Conservation (phyloP, 2,797 vertebrate species). For the Eulemur coronatus region DNA sequence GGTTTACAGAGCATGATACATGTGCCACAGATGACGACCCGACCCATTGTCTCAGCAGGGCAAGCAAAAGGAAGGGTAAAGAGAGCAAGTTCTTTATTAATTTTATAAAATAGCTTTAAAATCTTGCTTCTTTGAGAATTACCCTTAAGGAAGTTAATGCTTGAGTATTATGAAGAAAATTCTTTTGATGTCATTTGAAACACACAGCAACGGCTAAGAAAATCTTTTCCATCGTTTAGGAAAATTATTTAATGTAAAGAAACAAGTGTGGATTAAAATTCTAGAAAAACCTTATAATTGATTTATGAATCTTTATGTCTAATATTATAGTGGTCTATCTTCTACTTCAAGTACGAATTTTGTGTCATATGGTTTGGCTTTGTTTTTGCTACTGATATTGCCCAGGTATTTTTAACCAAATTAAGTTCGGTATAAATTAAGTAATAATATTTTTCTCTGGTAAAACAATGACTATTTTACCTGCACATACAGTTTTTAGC, state of each 20-base stretch:
- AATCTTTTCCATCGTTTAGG: not conserved
- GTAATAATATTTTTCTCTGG: not conserved
- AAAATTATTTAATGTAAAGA: not conserved
- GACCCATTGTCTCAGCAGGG: too few species aligned
- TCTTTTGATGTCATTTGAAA: conserved; percentile 45
- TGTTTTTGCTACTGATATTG: not conserved
- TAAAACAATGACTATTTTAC: not conserved
- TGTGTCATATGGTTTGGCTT: not conserved
- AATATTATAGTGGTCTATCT: not conserved
- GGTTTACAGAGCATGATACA: too few species aligned
- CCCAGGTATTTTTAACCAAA: not conserved
- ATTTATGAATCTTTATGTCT: not conserved
- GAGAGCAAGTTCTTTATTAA: conserved; percentile 62
- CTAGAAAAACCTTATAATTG: not conserved
- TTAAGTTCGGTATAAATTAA: not conserved
- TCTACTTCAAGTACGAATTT: not conserved
- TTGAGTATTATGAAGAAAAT: conserved; percentile 58
- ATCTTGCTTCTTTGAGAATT: conserved; percentile 58
- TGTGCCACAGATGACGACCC: too few species aligned
- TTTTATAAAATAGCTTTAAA: conserved; percentile 69
- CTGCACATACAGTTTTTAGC: not conserved
- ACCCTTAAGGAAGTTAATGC: conserved; percentile 68
- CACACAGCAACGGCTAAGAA: not conserved
- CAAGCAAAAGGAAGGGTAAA: too few species aligned
- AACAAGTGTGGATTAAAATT: not conserved